These are phyloP conservation scores for Mesodorylaimus sp. DNA, from an alignment of 2,888 invertebrate genomes.

Conservation along the genomic window DNA sequence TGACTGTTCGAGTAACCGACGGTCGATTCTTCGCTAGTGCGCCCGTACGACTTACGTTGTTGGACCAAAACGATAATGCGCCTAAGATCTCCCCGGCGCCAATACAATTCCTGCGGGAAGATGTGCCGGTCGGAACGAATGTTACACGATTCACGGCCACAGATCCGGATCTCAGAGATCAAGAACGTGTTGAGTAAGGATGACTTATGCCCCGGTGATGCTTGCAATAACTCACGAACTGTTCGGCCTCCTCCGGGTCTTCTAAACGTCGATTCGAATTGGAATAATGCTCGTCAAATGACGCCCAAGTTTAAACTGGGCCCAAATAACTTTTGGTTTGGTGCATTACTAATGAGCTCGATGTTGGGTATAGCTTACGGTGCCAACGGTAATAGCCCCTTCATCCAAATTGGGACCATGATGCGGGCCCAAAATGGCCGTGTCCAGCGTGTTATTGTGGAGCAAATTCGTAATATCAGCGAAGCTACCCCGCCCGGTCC, in stretches of 20 bases:
- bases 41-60: conserved; percentile 74
- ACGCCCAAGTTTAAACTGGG: no score
- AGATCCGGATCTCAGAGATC: conserved; percentile 80
- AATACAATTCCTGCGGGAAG: conserved; percentile 56
- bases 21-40: conserved; percentile 91
- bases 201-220: neutral
- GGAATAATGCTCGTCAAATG: no score
- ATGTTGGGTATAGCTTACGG: no score
- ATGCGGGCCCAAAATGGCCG: conserved; percentile 4
- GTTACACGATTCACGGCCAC: conserved; percentile 83
- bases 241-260: no score
- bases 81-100: conserved; percentile 85
- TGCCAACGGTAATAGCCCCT: no score
- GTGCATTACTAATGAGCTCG: no score
- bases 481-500: conserved; percentile 23
- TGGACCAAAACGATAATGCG: conserved; percentile 92
- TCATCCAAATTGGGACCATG: no score
- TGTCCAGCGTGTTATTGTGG: conserved; percentile 14
- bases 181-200: conserved; percentile 21
- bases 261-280: no score
- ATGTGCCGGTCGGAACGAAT: conserved; percentile 69
- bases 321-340: no score
- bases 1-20: conserved; percentile 56
- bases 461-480: conserved; percentile 22
- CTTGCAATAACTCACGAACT: no score